These are phyloP conservation scores for Speoplatyrhinus poulsoni DNA, from an alignment of 2,113 vertebrate genomes.

Conservation along the genomic window DNA sequence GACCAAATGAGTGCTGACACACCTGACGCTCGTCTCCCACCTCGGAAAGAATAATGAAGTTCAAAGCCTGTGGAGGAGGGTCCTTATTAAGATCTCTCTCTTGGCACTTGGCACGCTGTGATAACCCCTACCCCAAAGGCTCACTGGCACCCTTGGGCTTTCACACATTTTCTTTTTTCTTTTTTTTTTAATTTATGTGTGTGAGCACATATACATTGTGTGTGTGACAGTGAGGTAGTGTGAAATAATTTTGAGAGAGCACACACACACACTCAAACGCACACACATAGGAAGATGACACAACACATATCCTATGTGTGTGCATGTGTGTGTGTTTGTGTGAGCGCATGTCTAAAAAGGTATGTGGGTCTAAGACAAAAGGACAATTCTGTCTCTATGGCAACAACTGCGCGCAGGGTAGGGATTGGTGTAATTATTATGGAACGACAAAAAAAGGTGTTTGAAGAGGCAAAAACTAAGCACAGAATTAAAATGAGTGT, in stretches of 20 bases:
- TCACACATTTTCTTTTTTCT: constrained; percentile 30
- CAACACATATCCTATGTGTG: neutral
- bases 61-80: constrained; percentile 26
- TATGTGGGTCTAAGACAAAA: constrained; percentile 17
- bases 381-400: constrained; percentile 32
- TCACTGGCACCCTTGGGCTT: constrained; percentile 1
- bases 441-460: constrained; percentile 15
- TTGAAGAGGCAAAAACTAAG: neutral
- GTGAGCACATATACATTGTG: neutral
- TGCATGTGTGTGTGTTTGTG: neutral
- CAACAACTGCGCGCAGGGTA: constrained; percentile 33
- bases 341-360: neutral
- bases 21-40: constrained; percentile 10
- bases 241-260: neutral
- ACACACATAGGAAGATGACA: no score
- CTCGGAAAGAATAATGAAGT: constrained; percentile 37
- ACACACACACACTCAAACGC: neutral
- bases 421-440: constrained; percentile 21
- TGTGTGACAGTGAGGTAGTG: neutral
- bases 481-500: constrained; percentile 20
- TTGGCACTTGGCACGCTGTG: constrained; percentile 20
- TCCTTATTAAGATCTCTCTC: constrained; percentile 8
- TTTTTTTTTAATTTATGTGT: constrained; percentile 1
- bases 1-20: constrained; percentile 37
- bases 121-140: neutral